Base-by-base conservation (phyloP, 2,888 invertebrate genomes). In the Caenorhabditis angaria region DNA sequence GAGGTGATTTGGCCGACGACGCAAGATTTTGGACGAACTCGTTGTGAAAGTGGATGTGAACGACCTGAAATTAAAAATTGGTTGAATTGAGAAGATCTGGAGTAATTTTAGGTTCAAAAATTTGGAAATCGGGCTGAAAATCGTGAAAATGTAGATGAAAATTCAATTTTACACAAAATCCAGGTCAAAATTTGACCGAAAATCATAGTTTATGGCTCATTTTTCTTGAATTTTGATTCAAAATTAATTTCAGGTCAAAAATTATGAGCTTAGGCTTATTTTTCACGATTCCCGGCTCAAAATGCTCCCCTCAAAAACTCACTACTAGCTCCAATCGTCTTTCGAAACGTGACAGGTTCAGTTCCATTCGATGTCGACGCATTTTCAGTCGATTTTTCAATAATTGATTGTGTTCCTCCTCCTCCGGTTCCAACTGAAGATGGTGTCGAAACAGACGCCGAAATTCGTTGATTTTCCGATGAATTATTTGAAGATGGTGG, bases 1-100 rank as follows among this genome's bases (percentile, higher is more conserved):
- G 85, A 85, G 41, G 81, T 80, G 22, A 83, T 76, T 57, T 71
- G 74, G n/a, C 83, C 83, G 24, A 83, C 77, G 27, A 83, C 83
- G 48, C 82, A 83, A 12, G 82, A 81, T 73, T 80, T 80, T 20
- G 78, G 82, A 22, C 82, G 76, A 12, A 72, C 77, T 8, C 82
- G 61, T 27, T 73, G 69, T 6, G 66, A 63, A n/a, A 67, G 60
- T 35, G 70, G 65, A 20, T 54, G 54, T 14, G 53, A 55, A 18
- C 55, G 35, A 18, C 32, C 60, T 61, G 32, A 51, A 32, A 29
- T 3, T n/a, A n/a, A n/a, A n/a, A n/a, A n/a, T n/a, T n/a, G n/a
- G n/a, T n/a, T n/a, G n/a, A n/a, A n/a, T n/a, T n/a, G n/a, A n/a
- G n/a, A n/a, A n/a, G n/a, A n/a, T n/a, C n/a, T n/a, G n/a, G n/a